Evolutionary conservation across 1,140 invertebrate species (phyloP), one percentile per base, ranked within the genome.

Genomic region (Orius laevigatus): DNA sequence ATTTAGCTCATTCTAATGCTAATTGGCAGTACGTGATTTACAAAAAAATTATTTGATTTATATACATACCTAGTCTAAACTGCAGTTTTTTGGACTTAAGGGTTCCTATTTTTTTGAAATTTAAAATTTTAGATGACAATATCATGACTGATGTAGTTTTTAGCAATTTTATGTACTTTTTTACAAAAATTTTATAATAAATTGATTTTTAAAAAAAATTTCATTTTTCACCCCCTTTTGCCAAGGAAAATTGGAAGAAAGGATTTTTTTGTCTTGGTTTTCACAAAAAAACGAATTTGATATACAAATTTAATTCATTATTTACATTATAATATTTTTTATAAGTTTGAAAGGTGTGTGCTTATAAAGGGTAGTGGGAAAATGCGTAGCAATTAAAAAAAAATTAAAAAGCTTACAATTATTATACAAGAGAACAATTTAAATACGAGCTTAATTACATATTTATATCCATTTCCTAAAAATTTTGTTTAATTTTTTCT

Each of bases 261-360:
- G n/a, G 33, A 35, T 9, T 35, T 35, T 35, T 8, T 35, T 9
- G 8, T n/a, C 8, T 8, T 35, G 8, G 8, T 35, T 8, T 8
- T 35, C 8, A 35, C 33, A 43, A 5, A 31, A 46, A 33, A 33
- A 14, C 32, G 5, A n/a, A 9, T 31, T 46, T 31, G 16, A 12
- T 46, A 46, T 46, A 46, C 44, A 50, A 50, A 44, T 50, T 50
- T 45, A 50, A 50, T 50, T 35, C 34, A 50, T 44, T 50, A 44
- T 44, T 50, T 44, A 44, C 41, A 50, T 44, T 45, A 50, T 45
- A 15, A n/a, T 12, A n/a, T 38, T 38, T 39, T 20, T 43, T 43
- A 44, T 42, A 42, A 50, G 44, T 32, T 32, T 50, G 20, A 45
- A 35, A 20, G 19, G 42, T 41, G 42, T 44, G 49, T 42, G 33